These are phyloP conservation scores for Carlito syrichta DNA, from an alignment of 2,113 vertebrate genomes.

Conservation along the genomic window DNA sequence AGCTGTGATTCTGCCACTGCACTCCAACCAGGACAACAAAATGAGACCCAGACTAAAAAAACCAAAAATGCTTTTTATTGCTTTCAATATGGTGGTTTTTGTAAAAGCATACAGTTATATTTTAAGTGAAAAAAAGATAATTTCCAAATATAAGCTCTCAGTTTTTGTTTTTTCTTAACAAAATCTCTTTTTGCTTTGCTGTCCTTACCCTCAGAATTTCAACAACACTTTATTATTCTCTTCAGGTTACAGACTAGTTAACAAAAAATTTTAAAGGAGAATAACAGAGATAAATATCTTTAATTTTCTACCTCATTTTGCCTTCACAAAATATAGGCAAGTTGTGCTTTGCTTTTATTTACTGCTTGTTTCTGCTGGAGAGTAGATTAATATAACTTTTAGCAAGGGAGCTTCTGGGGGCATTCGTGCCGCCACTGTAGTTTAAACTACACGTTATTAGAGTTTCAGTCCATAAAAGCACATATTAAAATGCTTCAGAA, in stretches of 20 bases:
- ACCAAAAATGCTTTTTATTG: background rate
- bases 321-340: conserved; percentile 61
- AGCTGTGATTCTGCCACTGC: too few relatives aligned
- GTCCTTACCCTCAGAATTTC: conserved; percentile 28
- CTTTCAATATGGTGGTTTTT: background rate
- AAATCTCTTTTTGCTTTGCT: background rate
- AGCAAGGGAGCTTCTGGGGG: conserved; percentile 26
- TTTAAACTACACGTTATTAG: background rate
- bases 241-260: conserved; percentile 65
- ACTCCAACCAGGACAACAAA: too few relatives aligned
- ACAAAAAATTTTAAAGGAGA: conserved; percentile 71
- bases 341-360: conserved; percentile 61
- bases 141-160: background rate
- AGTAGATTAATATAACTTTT: conserved; percentile 52
- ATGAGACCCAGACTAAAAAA: too few relatives aligned
- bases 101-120: background rate
- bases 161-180: background rate
- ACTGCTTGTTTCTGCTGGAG: conserved; percentile 36
- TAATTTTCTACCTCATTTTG: conserved; percentile 80
- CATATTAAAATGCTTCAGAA: background rate
- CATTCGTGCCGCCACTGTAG: background rate
- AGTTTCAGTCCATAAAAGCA: background rate
- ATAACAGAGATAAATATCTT: conserved; percentile 81
- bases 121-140: background rate
- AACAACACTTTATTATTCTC: conserved; percentile 60